Evolutionary conservation across 2,113 vertebrate species (phyloP).

Genomic region (Thamnaconus septentrionalis): DNA sequence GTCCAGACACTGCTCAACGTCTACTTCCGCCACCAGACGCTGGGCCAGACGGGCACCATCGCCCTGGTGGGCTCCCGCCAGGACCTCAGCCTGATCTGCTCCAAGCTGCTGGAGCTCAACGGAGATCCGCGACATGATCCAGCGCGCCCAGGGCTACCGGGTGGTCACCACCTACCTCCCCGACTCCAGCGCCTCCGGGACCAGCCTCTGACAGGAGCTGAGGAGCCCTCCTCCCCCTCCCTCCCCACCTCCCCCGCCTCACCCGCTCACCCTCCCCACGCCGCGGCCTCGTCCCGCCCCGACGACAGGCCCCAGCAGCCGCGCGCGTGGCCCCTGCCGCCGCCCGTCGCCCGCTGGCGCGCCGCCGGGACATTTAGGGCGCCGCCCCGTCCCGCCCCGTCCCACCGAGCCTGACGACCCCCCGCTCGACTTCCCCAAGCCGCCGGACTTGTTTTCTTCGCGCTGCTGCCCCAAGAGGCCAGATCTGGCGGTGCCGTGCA

Average conservation of each 20-base stretch:
- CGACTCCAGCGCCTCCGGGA: slow-evolving; percentile 90
- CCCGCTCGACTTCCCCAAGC: slow-evolving; percentile 35
- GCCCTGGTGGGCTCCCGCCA: slow-evolving; percentile 96
- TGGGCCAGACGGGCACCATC: slow-evolving; percentile 96
- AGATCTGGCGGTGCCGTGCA: slow-evolving; percentile 24
- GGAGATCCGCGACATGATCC: slow-evolving; percentile 98
- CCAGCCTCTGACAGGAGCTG: slow-evolving; percentile 96
- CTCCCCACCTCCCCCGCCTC: slow-evolving; percentile 38
- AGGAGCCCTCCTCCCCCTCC: slow-evolving; percentile 66
- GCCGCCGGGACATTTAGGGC: slow-evolving; percentile 9
- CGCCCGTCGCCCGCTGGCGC: slow-evolving; percentile 49
- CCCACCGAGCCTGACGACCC: slow-evolving; percentile 26
- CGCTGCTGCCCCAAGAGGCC: slow-evolving; percentile 3
- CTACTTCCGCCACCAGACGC: slow-evolving; percentile 96
- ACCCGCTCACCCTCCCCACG: slow-evolving; percentile 35
- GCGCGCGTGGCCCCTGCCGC: slow-evolving; percentile 58
- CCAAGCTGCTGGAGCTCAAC: slow-evolving; percentile 95
- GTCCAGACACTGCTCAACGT: slow-evolving; percentile 97
- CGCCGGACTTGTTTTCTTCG: slow-evolving; percentile 37
- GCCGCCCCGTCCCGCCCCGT: slow-evolving; percentile 4
- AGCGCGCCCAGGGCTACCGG: slow-evolving; percentile 91
- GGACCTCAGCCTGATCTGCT: slow-evolving; percentile 92
- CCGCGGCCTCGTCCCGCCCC: slow-evolving; percentile 13
- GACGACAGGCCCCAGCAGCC: slow-evolving; percentile 40
- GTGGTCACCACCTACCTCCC: slow-evolving; percentile 92